Evolutionary conservation across 2,113 vertebrate species (phyloP).

Genomic region (Neolamprologus ventralis): DNA sequence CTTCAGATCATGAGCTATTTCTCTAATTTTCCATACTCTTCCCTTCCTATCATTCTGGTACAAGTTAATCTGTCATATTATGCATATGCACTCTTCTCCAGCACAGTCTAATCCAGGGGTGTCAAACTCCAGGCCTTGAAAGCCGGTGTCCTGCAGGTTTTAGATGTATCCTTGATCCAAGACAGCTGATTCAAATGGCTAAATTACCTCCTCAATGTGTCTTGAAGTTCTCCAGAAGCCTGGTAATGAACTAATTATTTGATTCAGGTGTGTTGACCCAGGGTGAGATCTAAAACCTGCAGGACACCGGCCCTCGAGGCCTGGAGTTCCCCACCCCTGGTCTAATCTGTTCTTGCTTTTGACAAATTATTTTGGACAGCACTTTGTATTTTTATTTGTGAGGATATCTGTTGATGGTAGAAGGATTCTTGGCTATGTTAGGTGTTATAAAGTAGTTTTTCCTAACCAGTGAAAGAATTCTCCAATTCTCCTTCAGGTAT

Average conservation of each 20-base stretch:
- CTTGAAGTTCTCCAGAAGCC: not conserved
- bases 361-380: not conserved
- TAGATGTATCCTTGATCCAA: not conserved
- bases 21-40: fast-evolving
- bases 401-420: not conserved
- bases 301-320: fast-evolving
- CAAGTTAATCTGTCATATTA: not conserved
- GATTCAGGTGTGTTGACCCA: not conserved
- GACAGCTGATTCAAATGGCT: not conserved
- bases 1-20: not conserved
- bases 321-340: not conserved
- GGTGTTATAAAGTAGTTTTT: not conserved
- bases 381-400: fast-evolving
- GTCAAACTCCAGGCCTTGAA: not conserved
- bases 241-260: fast-evolving
- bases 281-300: not conserved
- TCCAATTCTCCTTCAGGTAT: not conserved
- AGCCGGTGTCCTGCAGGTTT: fast-evolving
- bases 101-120: not conserved
- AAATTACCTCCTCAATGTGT: fast-evolving
- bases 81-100: not conserved
- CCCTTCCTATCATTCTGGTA: not conserved
- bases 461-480: not conserved
- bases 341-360: not conserved
- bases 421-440: not conserved